phyloP scores from a whole-genome alignment of 1,140 invertebrate genomes.

The Ericerus pela region DNA sequence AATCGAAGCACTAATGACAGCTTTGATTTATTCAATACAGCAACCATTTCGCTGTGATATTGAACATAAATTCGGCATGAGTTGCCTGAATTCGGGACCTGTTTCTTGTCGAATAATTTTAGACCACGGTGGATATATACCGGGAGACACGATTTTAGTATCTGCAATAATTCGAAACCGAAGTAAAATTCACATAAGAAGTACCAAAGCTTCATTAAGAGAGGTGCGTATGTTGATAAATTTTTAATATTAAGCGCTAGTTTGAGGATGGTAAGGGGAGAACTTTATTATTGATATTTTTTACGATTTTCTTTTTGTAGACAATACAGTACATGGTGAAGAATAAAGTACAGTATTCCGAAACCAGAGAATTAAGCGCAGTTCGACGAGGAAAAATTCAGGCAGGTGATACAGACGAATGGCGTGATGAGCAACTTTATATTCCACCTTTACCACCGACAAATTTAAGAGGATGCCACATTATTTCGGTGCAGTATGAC shows the following conservation, averaged over 20 bases:
- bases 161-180: conserved; percentile 72
- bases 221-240: conserved; percentile 39
- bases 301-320: conserved; percentile 34
- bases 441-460: conserved; percentile 89
- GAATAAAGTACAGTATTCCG: conserved; percentile 70
- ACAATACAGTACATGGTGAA: conserved; percentile 81
- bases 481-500: conserved; percentile 88
- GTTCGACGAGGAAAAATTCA: conserved; percentile 67
- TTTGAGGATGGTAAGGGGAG: not conserved
- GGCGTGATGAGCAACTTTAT: conserved; percentile 79
- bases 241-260: not conserved
- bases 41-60: conserved; percentile 83
- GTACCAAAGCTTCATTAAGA: conserved; percentile 58
- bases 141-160: conserved; percentile 77
- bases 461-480: conserved; percentile 83
- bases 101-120: conserved; percentile 69
- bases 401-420: conserved; percentile 65
- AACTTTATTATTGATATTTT: too few relatives aligned
- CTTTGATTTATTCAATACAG: too few relatives aligned
- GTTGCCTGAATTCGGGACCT: conserved; percentile 65
- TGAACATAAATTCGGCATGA: conserved; percentile 74
- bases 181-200: conserved; percentile 59
- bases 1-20: too few relatives aligned
- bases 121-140: conserved; percentile 82
- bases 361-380: conserved; percentile 69